These are phyloP conservation scores for Notarius quadriscutis DNA, from an alignment of 2,113 vertebrate genomes.

Conservation along the genomic window DNA sequence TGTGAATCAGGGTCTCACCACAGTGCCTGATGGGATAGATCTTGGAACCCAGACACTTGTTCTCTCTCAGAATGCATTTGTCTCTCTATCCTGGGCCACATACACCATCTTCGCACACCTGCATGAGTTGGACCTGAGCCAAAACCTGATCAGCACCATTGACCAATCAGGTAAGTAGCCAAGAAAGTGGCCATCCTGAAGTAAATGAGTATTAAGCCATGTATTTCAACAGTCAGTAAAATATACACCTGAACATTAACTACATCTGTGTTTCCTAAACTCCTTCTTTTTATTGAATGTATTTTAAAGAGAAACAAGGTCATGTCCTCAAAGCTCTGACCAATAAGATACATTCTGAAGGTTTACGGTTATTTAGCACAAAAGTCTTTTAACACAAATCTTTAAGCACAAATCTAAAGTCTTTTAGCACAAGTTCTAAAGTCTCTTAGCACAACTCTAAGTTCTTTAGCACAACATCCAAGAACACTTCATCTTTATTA, in stretches of 20 bases:
- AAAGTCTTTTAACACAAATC: no score
- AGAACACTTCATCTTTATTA: no score
- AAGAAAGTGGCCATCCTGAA: no score
- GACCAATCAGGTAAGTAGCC: constrained; percentile 26
- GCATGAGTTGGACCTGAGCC: constrained; percentile 68
- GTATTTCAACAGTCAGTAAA: background rate
- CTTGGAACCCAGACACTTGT: constrained; percentile 60
- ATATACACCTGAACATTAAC: no score
- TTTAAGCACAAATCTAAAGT: no score
- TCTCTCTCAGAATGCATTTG: constrained; percentile 65
- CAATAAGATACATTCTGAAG: background rate
- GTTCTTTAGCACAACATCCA: no score
- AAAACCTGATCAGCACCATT: constrained; percentile 62
- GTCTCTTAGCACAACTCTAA: no score
- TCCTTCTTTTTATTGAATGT: background rate
- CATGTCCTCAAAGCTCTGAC: background rate
- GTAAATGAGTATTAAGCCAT: background rate
- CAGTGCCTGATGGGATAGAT: constrained; percentile 56
- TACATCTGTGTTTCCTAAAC: background rate
- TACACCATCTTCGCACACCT: constrained; percentile 61
- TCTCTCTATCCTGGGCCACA: constrained; percentile 63
- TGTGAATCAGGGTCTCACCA: constrained; percentile 46
- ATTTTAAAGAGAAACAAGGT: background rate
- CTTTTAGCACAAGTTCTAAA: no score
- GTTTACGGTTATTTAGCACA: no score